Evolutionary conservation across 2,113 vertebrate genomes (phyloP).

Genomic region (Malurus melanocephalus): DNA sequence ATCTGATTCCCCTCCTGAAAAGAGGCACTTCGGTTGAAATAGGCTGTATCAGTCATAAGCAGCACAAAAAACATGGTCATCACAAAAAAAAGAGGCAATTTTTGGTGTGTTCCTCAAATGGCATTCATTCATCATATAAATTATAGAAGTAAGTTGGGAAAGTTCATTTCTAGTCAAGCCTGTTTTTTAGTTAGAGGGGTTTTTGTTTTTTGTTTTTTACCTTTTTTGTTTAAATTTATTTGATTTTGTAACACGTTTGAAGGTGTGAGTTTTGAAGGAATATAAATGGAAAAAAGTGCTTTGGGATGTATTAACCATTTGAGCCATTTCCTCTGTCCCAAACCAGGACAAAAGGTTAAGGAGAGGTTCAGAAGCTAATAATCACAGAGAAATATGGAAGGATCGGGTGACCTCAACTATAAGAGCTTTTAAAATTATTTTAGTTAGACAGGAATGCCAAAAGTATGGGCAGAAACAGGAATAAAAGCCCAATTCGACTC

Average conservation of each 20-base stretch:
- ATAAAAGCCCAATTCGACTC: neutral
- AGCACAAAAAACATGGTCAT: neutral
- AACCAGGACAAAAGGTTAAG: neutral
- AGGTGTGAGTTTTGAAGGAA: neutral
- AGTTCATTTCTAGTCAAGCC: neutral
- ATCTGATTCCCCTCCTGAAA: neutral
- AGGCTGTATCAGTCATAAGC: neutral
- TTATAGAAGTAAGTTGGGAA: neutral
- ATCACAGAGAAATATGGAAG: neutral
- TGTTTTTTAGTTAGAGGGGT: neutral
- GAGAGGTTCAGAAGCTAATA: neutral
- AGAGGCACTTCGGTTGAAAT: neutral
- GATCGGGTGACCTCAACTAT: neutral
- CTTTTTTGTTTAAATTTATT: neutral
- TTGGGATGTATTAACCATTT: neutral
- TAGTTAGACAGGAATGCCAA: neutral
- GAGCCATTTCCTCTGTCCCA: neutral
- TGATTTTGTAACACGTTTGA: neutral
- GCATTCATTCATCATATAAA: neutral
- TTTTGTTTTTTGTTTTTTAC: fast-evolving
- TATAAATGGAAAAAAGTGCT: neutral
- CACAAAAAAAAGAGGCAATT: neutral
- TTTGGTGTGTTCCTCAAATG: neutral
- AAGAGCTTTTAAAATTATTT: neutral
- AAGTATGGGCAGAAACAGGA: neutral